A percentile compares a stretch with the other conserved stretches of the same genome.
phyloP scores from a whole-genome alignment of 2,113 vertebrate genomes.

The Fukomys damarensis region DNA sequence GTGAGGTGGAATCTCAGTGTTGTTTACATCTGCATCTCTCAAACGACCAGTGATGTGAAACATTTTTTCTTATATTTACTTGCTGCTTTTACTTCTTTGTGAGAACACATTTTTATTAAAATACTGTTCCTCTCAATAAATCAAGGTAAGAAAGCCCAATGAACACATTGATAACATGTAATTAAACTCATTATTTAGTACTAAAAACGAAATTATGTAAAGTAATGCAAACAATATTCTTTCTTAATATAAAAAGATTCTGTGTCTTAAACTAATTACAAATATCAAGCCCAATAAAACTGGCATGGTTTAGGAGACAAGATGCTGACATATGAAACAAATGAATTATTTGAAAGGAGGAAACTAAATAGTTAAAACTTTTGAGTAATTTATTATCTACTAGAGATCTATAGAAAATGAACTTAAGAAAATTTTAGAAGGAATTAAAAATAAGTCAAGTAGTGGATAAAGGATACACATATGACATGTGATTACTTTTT shows the following conservation, averaged over 20 bases:
- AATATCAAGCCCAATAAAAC: constrained; percentile 38
- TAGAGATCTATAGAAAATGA: constrained; percentile 30
- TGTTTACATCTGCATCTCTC: too few relatives aligned
- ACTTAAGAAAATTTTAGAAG: constrained; percentile 28
- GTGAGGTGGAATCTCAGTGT: too few relatives aligned
- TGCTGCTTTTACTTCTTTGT: too few relatives aligned
- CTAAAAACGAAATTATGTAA: constrained; percentile 7
- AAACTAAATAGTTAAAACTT: constrained; percentile 59
- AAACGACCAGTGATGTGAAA: too few relatives aligned
- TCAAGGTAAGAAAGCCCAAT: not conserved
- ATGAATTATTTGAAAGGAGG: constrained; percentile 26
- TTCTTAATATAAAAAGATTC: constrained; percentile 22
- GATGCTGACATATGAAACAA: constrained; percentile 27
- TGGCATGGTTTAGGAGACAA: not conserved
- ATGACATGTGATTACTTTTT: not conserved
- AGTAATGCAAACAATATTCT: not conserved
- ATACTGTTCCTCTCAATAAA: not conserved
- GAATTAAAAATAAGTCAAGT: constrained; percentile 46
- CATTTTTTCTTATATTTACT: too few relatives aligned
- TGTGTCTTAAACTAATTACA: not conserved
- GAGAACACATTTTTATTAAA: not conserved
- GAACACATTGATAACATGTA: not conserved
- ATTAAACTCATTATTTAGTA: constrained; percentile 20
- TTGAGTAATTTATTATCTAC: constrained; percentile 61
- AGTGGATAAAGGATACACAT: not conserved